phyloP scores from a whole-genome alignment of 2,888 invertebrate species.

The Erebia ligea region DNA sequence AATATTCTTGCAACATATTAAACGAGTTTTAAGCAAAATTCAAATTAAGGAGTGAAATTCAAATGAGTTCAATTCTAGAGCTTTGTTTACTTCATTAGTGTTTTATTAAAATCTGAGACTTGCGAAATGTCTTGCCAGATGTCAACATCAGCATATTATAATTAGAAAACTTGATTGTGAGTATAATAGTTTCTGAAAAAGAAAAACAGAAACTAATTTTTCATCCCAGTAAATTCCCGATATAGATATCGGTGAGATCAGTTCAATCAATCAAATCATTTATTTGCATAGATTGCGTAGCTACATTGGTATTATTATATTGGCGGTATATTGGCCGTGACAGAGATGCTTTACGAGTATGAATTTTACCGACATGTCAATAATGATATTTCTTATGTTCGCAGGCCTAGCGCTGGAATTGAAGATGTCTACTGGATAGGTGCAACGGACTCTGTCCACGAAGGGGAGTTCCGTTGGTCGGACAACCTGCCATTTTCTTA shows the following conservation, averaged over 20 bases:
- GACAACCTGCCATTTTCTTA: conserved; percentile 89
- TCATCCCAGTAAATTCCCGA: no score
- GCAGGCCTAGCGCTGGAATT: conserved; percentile 87
- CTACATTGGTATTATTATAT: no score
- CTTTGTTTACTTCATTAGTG: background rate
- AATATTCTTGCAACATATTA: background rate
- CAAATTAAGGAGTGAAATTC: background rate
- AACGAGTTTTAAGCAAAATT: conserved; percentile 12
- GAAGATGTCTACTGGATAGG: conserved; percentile 92
- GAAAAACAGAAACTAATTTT: no score
- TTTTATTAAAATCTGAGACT: background rate
- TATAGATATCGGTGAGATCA: no score
- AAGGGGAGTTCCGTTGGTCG: conserved; percentile 92
- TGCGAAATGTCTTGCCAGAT: background rate
- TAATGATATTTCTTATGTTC: conserved; percentile 44
- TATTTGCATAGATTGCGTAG: no score
- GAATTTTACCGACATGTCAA: background rate
- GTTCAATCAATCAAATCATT: no score
- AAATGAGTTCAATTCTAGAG: background rate
- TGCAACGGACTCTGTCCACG: conserved; percentile 88
- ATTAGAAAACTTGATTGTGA: background rate
- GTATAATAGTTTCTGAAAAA: no score
- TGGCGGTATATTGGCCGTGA: no score
- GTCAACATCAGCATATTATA: conserved; percentile 6
- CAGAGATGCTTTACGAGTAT: background rate